phyloP scores from a whole-genome alignment of 2,888 invertebrate species.

The Rhabditoides inermis region DNA sequence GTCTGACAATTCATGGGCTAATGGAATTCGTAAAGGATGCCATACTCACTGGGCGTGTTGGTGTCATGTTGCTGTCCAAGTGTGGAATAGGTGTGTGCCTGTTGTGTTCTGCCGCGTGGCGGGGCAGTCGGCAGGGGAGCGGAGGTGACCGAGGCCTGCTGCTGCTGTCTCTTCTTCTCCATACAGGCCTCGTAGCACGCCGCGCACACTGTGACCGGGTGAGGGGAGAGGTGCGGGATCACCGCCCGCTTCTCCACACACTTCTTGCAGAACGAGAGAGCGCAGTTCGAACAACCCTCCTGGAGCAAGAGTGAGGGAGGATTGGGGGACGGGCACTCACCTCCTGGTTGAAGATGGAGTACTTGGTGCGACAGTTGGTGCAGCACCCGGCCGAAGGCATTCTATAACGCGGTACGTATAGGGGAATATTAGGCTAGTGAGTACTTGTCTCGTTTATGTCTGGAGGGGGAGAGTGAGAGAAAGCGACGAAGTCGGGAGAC shows the following conservation, averaged over 20 bases:
- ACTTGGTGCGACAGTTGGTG: constrained; percentile 31
- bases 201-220: constrained; percentile 42
- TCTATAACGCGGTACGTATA: too few relatives aligned
- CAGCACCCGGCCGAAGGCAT: constrained; percentile 32
- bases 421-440: too few relatives aligned
- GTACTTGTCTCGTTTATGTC: too few relatives aligned
- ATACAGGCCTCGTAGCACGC: constrained; percentile 22
- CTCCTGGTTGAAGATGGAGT: constrained; percentile 27
- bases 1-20: too few relatives aligned
- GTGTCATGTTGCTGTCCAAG: too few relatives aligned
- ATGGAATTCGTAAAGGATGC: too few relatives aligned
- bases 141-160: background rate
- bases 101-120: too few relatives aligned
- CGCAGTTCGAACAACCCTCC: constrained; percentile 43
- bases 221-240: constrained; percentile 26
- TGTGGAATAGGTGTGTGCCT: too few relatives aligned
- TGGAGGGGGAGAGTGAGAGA: too few relatives aligned
- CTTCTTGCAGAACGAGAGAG: constrained; percentile 44
- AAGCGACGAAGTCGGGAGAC: too few relatives aligned
- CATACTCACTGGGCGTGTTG: too few relatives aligned
- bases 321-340: constrained; percentile 5
- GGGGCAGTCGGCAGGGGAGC: too few relatives aligned
- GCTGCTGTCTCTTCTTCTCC: background rate
- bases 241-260: constrained; percentile 34
- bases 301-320: constrained; percentile 7